Conservation (phyloP, 2,888 invertebrate species). For the Rhingia campestris region DNA sequence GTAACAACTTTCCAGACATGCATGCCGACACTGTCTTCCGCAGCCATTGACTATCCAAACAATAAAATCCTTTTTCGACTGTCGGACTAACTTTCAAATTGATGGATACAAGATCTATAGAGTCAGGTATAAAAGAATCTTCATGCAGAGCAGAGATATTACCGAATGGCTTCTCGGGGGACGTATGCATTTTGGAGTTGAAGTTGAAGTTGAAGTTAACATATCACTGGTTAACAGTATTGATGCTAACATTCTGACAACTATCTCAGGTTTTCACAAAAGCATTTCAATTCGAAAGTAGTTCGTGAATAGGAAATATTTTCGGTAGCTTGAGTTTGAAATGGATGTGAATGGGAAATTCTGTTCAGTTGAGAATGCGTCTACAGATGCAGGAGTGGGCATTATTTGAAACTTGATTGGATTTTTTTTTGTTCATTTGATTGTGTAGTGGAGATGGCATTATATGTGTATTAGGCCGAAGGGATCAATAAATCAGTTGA, state of each 20-base stretch:
- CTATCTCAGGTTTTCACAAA: not conserved
- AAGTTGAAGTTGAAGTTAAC: not conserved
- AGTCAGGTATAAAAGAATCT: too few relatives aligned
- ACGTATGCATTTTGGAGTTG: not conserved
- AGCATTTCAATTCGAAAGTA: constrained; percentile 20
- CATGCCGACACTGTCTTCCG: too few relatives aligned
- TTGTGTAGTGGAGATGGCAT: too few relatives aligned
- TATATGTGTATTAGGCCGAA: too few relatives aligned
- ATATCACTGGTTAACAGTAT: constrained; percentile 14
- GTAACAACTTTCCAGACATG: too few relatives aligned
- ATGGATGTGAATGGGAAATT: constrained; percentile 27
- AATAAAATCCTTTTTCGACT: too few relatives aligned
- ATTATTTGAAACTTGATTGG: constrained; percentile 23
- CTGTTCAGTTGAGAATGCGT: constrained; percentile 1
- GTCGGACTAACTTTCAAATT: too few relatives aligned
- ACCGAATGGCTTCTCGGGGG: too few relatives aligned
- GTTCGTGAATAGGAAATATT: constrained; percentile 7
- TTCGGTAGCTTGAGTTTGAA: constrained; percentile 28
- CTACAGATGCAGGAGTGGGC: not conserved
- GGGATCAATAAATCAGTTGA: too few relatives aligned
- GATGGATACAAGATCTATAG: too few relatives aligned
- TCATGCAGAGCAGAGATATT: too few relatives aligned
- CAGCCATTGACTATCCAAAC: too few relatives aligned
- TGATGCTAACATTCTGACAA: not conserved
- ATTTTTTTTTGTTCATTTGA: constrained; percentile 20